These are phyloP conservation scores for Leptothorax acervorum DNA, from an alignment of 2,888 invertebrate genomes.

Conservation along the genomic window DNA sequence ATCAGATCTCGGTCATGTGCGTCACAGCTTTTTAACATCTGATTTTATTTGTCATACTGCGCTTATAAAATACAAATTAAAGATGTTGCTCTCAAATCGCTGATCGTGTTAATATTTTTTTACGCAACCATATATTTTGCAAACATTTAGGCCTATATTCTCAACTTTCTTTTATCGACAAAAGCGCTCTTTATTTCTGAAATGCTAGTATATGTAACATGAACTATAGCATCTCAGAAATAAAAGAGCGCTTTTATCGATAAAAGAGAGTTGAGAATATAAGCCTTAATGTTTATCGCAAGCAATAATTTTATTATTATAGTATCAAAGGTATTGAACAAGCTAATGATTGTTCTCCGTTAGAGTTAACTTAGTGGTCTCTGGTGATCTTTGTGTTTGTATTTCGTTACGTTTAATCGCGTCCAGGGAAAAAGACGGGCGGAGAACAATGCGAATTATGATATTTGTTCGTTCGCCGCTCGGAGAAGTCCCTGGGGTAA, in stretches of 20 bases:
- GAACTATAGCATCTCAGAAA: no score
- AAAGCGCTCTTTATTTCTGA: no score
- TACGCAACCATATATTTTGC: not conserved
- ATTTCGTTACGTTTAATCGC: conserved; percentile 85
- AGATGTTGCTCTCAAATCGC: not conserved
- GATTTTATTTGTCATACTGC: not conserved
- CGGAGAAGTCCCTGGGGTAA: conserved; percentile 71
- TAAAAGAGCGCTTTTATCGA: no score
- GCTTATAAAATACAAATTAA: not conserved
- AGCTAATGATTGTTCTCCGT: not conserved
- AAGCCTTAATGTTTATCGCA: not conserved
- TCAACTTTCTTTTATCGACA: no score
- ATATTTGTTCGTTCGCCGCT: conserved; percentile 84
- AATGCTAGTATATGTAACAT: no score
- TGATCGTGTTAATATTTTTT: not conserved
- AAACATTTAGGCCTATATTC: not conserved
- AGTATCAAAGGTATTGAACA: not conserved
- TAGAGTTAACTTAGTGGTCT: conserved; percentile 67
- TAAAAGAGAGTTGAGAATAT: no score
- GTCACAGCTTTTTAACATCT: conserved; percentile 50
- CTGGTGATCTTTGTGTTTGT: conserved; percentile 82
- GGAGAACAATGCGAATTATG: conserved; percentile 84
- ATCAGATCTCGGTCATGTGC: conserved; percentile 67
- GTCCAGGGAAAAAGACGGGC: conserved; percentile 74
- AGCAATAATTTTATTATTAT: not conserved